Evolutionary conservation across 2,888 invertebrate genomes (phyloP), one percentile per base, ranked within the genome.

Genomic region (Hypena proboscidalis): DNA sequence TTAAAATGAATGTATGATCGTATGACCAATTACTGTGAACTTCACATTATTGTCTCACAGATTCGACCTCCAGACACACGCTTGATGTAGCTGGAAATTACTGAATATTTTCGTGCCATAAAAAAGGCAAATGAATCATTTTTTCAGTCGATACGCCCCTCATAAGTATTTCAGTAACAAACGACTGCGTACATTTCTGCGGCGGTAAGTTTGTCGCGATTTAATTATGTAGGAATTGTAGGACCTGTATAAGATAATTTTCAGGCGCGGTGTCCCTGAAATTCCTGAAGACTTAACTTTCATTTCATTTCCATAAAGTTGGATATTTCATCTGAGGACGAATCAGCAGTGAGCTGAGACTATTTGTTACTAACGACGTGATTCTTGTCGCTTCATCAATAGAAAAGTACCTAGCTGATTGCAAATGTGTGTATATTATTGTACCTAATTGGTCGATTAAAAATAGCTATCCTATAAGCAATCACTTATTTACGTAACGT

Each of bases 191-290:
- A 19, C 34, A 53, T 29, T 60, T 42, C 1, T 53, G 46, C 56
- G 33, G 48, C 40, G 53, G 49, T 49, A 38, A 47, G 33, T 45
- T 36, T 10, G 42, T 53, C 21, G 60, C 55, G 43, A 67, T 68
- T 78, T 79, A 79, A 83, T 80, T 79, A 81, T 75, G 73, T 74
- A 73, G 61, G 61, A 63, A 74, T 78, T 79, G n/a, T n/a, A n/a
- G n/a, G n/a, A n/a, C n/a, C n/a, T n/a, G n/a, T n/a, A n/a, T n/a
- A n/a, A 77, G 78, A 74, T 73, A 70, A 74, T 66, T 70, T 47
- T 57, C 64, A 54, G 62, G 20, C 46, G 51, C 56, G 43, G 55
- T 50, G 59, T 58, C 68, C 66, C 59, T 67, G 62, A 65, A 60
- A 70, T 69, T 67, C 65, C 63, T 68, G 70, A 69, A 73, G 77